These are phyloP conservation scores for Philhelius pedissequus DNA, from an alignment of 2,888 invertebrate genomes.

Conservation along the genomic window DNA sequence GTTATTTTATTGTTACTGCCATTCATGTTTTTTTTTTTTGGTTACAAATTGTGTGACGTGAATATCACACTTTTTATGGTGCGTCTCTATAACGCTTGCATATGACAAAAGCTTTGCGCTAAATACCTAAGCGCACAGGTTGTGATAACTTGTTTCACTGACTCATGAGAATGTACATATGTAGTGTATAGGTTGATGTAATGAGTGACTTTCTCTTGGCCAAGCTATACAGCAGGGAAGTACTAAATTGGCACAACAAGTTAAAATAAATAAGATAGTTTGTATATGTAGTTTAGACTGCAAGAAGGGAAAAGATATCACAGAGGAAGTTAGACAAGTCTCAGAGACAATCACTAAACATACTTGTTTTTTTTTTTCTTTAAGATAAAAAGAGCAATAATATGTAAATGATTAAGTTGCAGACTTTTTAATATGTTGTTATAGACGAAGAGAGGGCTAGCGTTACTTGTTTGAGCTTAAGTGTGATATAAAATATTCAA, in stretches of 20 bases:
- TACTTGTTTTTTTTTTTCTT: neutral
- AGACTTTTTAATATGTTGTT: neutral
- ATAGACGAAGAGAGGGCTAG: neutral
- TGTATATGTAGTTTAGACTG: neutral
- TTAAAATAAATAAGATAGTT: neutral
- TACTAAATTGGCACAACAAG: constrained; percentile 45
- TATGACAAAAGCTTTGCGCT: constrained; percentile 58
- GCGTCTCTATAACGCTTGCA: neutral
- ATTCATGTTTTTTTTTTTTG: neutral
- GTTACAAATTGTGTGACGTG: neutral
- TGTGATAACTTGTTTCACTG: constrained; percentile 57
- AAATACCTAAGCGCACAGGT: constrained; percentile 49
- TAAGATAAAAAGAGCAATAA: neutral
- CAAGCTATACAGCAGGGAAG: constrained; percentile 1
- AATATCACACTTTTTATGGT: neutral
- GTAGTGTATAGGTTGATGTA: constrained; percentile 59
- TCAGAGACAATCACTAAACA: constrained; percentile 13
- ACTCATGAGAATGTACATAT: neutral
- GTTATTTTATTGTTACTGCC: constrained; percentile 5
- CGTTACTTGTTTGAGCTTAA: neutral
- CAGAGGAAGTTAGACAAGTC: constrained; percentile 9
- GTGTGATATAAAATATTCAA: neutral
- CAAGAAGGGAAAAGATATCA: neutral
- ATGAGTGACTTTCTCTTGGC: constrained; percentile 65
- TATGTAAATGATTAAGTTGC: constrained; percentile 7